phyloP scores from a whole-genome alignment of 2,113 vertebrate species.

The Cavia aperea region DNA sequence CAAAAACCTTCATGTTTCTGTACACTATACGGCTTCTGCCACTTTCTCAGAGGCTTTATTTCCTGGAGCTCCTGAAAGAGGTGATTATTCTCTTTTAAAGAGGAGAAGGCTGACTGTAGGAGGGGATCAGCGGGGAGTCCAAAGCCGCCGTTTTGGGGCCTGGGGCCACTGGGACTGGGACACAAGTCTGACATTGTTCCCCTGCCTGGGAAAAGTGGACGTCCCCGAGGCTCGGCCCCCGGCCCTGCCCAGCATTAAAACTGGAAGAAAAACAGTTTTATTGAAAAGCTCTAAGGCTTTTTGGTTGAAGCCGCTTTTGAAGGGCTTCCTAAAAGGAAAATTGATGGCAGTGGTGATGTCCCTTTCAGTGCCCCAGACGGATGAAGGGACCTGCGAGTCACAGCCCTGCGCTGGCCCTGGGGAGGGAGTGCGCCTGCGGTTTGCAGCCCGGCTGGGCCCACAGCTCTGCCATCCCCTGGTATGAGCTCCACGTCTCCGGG shows the following conservation, averaged over 20 bases:
- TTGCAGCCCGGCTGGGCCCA: background rate
- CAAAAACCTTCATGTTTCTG: background rate
- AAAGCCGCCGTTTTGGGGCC: background rate
- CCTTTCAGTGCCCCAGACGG: background rate
- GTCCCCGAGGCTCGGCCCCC: background rate
- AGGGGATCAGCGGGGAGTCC: background rate
- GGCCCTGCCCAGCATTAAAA: background rate
- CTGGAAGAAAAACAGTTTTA: conserved; percentile 32
- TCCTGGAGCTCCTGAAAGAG: background rate
- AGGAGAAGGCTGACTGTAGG: background rate
- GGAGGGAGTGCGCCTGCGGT: background rate
- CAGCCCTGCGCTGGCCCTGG: rapidly evolving
- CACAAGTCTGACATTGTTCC: background rate
- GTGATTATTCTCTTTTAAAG: background rate
- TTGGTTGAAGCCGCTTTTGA: background rate
- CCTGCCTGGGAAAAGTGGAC: background rate
- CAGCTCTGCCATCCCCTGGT: background rate
- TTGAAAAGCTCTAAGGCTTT: background rate
- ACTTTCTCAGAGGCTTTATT: background rate
- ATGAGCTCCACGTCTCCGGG: background rate
- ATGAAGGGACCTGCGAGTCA: background rate
- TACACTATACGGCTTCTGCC: rapidly evolving
- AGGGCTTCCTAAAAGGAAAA: conserved; percentile 14
- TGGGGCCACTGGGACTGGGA: background rate
- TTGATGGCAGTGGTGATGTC: background rate